phyloP scores from a whole-genome alignment of 2,113 vertebrate species.

The Gallinago jamesoni region DNA sequence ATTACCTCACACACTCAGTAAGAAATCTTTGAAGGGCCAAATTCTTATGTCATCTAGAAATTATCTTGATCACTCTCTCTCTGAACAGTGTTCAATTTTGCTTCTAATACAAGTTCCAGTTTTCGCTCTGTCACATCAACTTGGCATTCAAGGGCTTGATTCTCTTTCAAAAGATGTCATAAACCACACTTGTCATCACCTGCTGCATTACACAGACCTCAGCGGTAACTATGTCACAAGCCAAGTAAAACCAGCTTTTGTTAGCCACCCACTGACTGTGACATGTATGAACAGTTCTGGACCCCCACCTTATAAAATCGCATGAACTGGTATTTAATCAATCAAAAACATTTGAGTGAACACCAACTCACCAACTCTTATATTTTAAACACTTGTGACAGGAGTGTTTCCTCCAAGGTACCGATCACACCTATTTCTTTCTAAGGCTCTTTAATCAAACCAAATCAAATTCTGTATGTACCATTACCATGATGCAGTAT shows the following conservation, averaged over 20 bases:
- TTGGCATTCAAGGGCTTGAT: slow-evolving; percentile 43
- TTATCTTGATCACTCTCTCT: slow-evolving; percentile 23
- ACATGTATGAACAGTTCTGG: neutral
- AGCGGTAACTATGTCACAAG: slow-evolving; percentile 5
- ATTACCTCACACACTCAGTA: slow-evolving; percentile 43
- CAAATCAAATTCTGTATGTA: neutral
- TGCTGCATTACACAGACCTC: slow-evolving; percentile 61
- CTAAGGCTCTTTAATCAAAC: neutral
- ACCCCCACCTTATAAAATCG: neutral
- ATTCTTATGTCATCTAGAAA: slow-evolving; percentile 54
- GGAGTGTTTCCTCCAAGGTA: neutral
- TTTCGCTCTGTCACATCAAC: slow-evolving; percentile 54
- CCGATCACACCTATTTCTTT: neutral
- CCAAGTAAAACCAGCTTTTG: slow-evolving; percentile 42
- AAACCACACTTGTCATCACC: slow-evolving; percentile 61
- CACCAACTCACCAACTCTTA: neutral
- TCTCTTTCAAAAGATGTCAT: slow-evolving; percentile 62
- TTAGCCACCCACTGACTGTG: slow-evolving; percentile 7
- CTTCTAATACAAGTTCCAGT: slow-evolving; percentile 9
- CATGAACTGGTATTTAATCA: neutral
- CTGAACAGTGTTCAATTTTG: neutral
- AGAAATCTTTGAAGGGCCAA: slow-evolving; percentile 45
- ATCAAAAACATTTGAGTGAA: neutral
- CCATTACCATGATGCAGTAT: neutral
- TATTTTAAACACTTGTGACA: neutral